Evolutionary conservation across 2,113 vertebrate genomes (phyloP).

Genomic region (Centrocercus urophasianus): DNA sequence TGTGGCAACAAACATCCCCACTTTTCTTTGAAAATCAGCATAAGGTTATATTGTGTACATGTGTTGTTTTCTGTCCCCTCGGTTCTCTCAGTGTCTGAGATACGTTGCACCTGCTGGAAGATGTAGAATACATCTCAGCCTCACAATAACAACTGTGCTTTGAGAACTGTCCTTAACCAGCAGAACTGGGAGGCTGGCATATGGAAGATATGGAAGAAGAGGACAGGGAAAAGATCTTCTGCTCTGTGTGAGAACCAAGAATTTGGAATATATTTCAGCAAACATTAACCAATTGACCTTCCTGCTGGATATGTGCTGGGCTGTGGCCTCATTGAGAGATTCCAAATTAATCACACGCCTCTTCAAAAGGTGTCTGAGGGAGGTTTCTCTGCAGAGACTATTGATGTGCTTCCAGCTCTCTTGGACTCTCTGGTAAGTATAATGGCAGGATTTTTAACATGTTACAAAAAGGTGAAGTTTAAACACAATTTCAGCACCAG

Average conservation of each 20-base stretch:
- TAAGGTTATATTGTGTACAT: not conserved
- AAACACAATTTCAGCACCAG: not conserved
- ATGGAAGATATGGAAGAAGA: not conserved
- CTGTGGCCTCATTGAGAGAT: constrained; percentile 19
- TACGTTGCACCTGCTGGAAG: not conserved
- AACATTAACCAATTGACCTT: not conserved
- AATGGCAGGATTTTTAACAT: not conserved
- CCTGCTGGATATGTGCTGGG: not conserved
- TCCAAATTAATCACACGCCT: not conserved
- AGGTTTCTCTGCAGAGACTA: not conserved
- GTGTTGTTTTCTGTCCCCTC: not conserved
- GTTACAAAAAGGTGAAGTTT: not conserved
- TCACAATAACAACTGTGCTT: constrained; percentile 10
- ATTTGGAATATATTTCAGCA: constrained; percentile 10
- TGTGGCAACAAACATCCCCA: not conserved
- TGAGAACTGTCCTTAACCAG: not conserved
- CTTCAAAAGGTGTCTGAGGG: not conserved
- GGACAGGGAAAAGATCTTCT: not conserved
- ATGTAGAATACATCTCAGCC: not conserved
- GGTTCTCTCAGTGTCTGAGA: not conserved
- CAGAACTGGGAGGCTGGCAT: not conserved
- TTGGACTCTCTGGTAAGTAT: not conserved
- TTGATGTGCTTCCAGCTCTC: not conserved
- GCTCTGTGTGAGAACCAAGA: fast-evolving
- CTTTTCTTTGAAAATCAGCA: not conserved